Evolutionary conservation across 1,140 invertebrate genomes (phyloP).

Genomic region (Eulimnadia texana): DNA sequence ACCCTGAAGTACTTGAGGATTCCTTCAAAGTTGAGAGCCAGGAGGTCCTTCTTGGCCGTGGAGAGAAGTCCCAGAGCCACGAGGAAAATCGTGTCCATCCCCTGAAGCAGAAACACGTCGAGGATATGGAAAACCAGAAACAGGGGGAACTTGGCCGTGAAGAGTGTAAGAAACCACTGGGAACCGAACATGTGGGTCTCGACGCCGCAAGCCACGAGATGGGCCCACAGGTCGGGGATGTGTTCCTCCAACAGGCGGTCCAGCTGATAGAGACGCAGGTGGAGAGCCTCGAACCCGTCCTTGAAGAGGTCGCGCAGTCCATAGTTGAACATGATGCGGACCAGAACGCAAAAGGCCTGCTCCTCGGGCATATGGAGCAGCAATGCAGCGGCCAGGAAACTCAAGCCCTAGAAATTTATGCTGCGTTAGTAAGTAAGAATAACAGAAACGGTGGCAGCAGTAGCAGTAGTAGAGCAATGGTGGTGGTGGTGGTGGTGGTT

Average conservation of each 20-base stretch:
- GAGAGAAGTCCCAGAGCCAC: slow-evolving; percentile 84
- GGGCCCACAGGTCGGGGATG: slow-evolving; percentile 70
- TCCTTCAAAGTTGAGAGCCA: slow-evolving; percentile 90
- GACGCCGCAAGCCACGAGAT: slow-evolving; percentile 79
- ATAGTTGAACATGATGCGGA: slow-evolving; percentile 95
- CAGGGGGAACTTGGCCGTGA: slow-evolving; percentile 94
- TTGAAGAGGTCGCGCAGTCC: slow-evolving; percentile 85
- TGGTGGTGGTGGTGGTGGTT: too few species aligned
- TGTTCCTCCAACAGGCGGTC: slow-evolving; percentile 91
- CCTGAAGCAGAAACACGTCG: slow-evolving; percentile 88
- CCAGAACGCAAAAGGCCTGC: slow-evolving; percentile 92
- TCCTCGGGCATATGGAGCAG: slow-evolving; percentile 48
- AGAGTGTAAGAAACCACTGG: slow-evolving; percentile 98
- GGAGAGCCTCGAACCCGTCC: slow-evolving; percentile 89
- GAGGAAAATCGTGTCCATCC: slow-evolving; percentile 89
- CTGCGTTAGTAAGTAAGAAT: too few species aligned
- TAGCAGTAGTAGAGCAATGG: too few species aligned
- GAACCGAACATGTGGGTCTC: slow-evolving; percentile 99
- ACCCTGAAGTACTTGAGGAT: slow-evolving; percentile 86
- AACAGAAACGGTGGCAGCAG: too few species aligned
- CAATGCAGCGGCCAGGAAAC: slow-evolving; percentile 11
- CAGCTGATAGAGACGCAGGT: slow-evolving; percentile 90
- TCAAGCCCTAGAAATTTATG: slow-evolving; percentile 2
- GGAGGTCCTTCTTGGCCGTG: slow-evolving; percentile 75
- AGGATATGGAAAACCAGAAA: slow-evolving; percentile 95